Percentiles rank a stretch among this genome's conserved stretches.
Conservation (phyloP, 2,113 vertebrate species). For the Todiramphus chloris region DNA sequence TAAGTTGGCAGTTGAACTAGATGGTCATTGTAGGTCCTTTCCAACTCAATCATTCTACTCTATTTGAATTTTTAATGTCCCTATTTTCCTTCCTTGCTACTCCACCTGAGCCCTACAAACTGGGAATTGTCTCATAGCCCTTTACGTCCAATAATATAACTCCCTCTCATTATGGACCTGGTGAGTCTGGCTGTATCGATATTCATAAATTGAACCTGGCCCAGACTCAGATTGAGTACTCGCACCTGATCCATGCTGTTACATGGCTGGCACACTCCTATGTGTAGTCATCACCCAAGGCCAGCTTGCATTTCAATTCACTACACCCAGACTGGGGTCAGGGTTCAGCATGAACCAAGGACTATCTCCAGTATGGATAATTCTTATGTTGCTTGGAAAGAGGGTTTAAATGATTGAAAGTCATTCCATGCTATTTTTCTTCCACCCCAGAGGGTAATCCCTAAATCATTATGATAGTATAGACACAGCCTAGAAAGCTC, state of each 20-base stretch:
- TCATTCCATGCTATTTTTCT: background rate
- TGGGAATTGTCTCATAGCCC: background rate
- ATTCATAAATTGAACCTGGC: background rate
- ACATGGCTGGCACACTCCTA: background rate
- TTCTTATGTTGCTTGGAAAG: background rate
- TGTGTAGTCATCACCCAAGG: background rate
- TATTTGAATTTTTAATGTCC: background rate
- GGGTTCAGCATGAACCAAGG: background rate
- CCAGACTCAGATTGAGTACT: fast-evolving
- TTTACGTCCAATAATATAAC: background rate
- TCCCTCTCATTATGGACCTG: background rate
- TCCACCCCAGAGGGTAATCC: background rate
- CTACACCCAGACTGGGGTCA: background rate
- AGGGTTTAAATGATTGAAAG: background rate
- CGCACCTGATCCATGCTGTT: background rate
- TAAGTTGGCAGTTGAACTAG: background rate
- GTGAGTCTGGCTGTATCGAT: background rate
- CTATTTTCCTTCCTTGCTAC: background rate
- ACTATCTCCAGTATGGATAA: background rate
- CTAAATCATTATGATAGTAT: background rate
- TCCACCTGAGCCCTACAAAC: background rate
- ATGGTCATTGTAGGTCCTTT: background rate
- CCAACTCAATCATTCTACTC: background rate
- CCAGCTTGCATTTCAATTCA: background rate
- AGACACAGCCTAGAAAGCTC: background rate